A percentile compares a stretch with the other conserved stretches of the same genome.
Evolutionary conservation across 2,113 vertebrate genomes (phyloP).

Genomic region (Laticauda colubrina): DNA sequence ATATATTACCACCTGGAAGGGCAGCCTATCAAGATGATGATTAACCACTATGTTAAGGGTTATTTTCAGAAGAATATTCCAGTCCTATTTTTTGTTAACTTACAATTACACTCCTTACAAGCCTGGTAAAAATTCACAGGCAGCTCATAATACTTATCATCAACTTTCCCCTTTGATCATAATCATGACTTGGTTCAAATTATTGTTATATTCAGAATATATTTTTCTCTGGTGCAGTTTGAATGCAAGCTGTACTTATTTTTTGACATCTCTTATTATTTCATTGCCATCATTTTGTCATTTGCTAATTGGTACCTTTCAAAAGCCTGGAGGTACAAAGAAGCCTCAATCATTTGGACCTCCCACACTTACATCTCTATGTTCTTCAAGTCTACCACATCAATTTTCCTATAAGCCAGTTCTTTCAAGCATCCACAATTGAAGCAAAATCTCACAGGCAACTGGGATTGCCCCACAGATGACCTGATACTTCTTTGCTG

Average conservation of each 20-base stretch:
- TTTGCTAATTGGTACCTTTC: slow-evolving; percentile 12
- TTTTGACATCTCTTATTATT: slow-evolving; percentile 5
- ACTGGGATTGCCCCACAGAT: background rate
- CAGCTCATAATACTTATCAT: slow-evolving; percentile 23
- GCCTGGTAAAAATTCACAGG: slow-evolving; percentile 34
- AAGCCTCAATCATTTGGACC: background rate
- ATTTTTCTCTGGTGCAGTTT: background rate
- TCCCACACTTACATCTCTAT: background rate
- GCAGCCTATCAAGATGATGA: background rate
- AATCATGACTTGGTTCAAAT: slow-evolving; percentile 34
- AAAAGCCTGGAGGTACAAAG: background rate
- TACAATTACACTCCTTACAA: slow-evolving; percentile 44
- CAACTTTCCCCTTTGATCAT: slow-evolving; percentile 34
- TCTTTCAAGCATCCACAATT: background rate
- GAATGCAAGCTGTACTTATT: background rate
- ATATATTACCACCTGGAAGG: background rate
- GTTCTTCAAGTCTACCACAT: background rate
- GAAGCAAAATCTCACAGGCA: background rate
- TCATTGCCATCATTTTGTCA: slow-evolving; percentile 11
- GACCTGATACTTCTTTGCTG: background rate
- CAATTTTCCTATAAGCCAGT: background rate
- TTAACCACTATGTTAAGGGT: background rate
- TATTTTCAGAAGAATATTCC: background rate
- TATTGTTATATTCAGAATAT: slow-evolving; percentile 31
- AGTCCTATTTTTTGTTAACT: slow-evolving; percentile 14